phyloP scores from a whole-genome alignment of 2,888 invertebrate species.

The Acanthacorydalis orientalis region DNA sequence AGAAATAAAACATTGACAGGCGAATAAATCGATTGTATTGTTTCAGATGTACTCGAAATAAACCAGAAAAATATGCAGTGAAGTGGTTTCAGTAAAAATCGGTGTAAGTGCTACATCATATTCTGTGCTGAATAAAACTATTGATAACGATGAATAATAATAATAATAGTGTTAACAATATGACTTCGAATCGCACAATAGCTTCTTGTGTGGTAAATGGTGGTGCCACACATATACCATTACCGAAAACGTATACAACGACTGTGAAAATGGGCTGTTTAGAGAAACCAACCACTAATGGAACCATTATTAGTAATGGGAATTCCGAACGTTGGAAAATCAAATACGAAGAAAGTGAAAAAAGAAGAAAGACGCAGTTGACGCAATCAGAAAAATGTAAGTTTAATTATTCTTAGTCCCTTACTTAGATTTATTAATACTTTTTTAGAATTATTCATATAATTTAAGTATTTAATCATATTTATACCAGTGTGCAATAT shows the following conservation, averaged over 20 bases:
- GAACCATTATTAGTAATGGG: constrained; percentile 27
- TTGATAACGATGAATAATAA: not conserved
- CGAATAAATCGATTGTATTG: too few relatives aligned
- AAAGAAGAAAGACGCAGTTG: constrained; percentile 45
- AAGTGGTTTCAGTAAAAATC: too few relatives aligned
- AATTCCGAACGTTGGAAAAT: constrained; percentile 46
- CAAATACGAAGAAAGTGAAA: constrained; percentile 54
- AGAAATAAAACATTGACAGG: too few relatives aligned
- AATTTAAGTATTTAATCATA: too few relatives aligned
- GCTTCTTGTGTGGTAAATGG: constrained; percentile 15
- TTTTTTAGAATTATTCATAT: too few relatives aligned
- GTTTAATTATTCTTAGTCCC: constrained; percentile 14
- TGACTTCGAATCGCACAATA: constrained; percentile 12
- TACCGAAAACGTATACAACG: constrained; percentile 14
- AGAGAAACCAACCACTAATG: not conserved
- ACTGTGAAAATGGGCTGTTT: not conserved
- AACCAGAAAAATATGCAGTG: too few relatives aligned
- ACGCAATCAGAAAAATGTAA: constrained; percentile 55
- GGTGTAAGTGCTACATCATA: too few relatives aligned
- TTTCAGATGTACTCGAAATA: too few relatives aligned
- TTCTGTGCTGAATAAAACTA: not conserved
- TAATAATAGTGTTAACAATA: constrained; percentile 2
- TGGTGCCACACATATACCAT: constrained; percentile 21
- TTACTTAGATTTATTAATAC: not conserved
- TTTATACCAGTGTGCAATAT: too few relatives aligned